Percentiles rank a stretch among this genome's conserved stretches.
These are phyloP conservation scores for Zele albiditarsus DNA, from an alignment of 2,888 invertebrate species.

Conservation along the genomic window DNA sequence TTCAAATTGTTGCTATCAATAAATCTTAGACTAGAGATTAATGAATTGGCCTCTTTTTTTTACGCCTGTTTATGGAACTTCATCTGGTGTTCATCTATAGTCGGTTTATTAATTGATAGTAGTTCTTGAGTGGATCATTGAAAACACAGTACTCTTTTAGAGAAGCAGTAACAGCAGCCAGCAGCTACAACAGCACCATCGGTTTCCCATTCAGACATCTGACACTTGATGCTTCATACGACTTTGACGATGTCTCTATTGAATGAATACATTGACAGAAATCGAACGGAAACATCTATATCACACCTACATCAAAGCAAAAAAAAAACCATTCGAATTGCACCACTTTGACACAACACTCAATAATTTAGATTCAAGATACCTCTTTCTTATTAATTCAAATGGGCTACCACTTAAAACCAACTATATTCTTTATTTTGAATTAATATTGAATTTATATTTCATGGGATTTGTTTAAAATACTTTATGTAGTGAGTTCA, in stretches of 20 bases:
- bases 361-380: too few relatives aligned
- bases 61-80: background rate
- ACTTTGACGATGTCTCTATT: slow-evolving; percentile 35
- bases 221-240: slow-evolving; percentile 33
- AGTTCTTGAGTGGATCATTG: slow-evolving; percentile 43
- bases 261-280: slow-evolving; percentile 18
- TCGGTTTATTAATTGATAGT: background rate
- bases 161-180: background rate
- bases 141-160: slow-evolving; percentile 38
- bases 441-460: too few relatives aligned
- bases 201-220: slow-evolving; percentile 29
- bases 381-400: too few relatives aligned
- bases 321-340: too few relatives aligned
- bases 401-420: background rate
- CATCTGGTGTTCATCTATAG: slow-evolving; percentile 21
- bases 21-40: slow-evolving; percentile 10
- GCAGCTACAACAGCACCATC: slow-evolving; percentile 19
- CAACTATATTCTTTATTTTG: too few relatives aligned
- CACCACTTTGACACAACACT: too few relatives aligned
- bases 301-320: background rate
- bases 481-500: background rate
- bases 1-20: background rate
- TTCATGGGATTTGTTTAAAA: background rate
- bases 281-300: background rate
- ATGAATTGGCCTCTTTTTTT: background rate